Evolutionary conservation across 1,140 invertebrate genomes (phyloP), one percentile per base, ranked within the genome.

Genomic region (Euura lappo): DNA sequence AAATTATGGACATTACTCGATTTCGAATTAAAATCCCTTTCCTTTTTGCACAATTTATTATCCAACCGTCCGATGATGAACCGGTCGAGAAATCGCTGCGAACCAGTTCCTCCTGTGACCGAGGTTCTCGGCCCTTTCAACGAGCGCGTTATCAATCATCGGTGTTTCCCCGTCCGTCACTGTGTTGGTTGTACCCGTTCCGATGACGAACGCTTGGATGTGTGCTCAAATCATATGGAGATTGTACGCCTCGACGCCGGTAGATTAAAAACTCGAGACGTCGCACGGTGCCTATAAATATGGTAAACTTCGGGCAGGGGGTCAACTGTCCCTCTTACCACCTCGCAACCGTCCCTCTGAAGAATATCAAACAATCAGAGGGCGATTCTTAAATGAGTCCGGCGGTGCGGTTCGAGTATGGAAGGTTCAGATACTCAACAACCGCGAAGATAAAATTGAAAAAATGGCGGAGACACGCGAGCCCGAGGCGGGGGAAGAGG

Each of bases 381-480:
- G 28, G 28, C 28, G 28, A 28, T 28, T 28, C 28, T 28, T 28
- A 1, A 28, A 28, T 28, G 28, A 28, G 28, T 28, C 28, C 28
- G 28, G 28, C 28, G 28, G 28, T 28, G 28, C 28, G 1, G 28
- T 28, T 28, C 28, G 28, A 28, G 28, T 28, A 28, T 28, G 28
- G 28, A 28, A 28, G 28, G 28, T 28, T 28, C 28, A 28, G 28
- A 28, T 28, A 28, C 28, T 28, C 28, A 28, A 28, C 28, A 28
- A 28, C 0, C 28, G 28, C 28, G 28, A 28, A 28, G 10, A n/a
- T 60, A 6, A 8, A n/a, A 60, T 60, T 60, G 51, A 60, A 60
- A 60, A 60, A 60, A 60, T 60, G 51, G 51, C 51, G 51, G 51
- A 60, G 8, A 60, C 51, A 60, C 51, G 51, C 51, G 51, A 60